These are phyloP conservation scores for Baryphthengus martii DNA, from an alignment of 2,113 vertebrate genomes.

Conservation along the genomic window DNA sequence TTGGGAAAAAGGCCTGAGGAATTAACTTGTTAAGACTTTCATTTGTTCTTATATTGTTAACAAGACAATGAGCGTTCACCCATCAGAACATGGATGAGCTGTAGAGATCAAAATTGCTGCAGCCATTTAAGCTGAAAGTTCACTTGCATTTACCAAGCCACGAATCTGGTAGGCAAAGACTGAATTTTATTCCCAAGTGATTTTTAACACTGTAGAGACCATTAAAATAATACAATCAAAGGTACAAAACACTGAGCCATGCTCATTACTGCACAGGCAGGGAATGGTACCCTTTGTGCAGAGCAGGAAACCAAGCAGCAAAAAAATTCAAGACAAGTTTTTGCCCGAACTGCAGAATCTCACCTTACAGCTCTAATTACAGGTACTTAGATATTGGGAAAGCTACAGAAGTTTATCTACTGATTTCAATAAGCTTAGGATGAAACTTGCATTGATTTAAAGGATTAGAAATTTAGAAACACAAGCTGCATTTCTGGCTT, in stretches of 20 bases:
- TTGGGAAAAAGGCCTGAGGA: neutral
- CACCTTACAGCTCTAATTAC: neutral
- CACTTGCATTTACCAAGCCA: neutral
- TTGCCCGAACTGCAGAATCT: neutral
- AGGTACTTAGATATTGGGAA: neutral
- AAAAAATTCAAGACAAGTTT: neutral
- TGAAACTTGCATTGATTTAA: neutral
- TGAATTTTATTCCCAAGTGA: neutral
- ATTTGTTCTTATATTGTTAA: rapidly evolving
- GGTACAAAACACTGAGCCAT: neutral
- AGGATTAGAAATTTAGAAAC: neutral
- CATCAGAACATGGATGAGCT: neutral
- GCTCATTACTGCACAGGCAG: neutral
- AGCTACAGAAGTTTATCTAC: neutral
- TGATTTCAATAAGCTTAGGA: neutral
- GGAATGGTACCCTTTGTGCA: neutral
- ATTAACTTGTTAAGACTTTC: neutral
- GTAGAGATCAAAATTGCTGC: neutral
- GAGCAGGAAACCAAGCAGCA: neutral
- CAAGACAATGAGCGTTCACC: neutral
- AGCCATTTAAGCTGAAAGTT: neutral
- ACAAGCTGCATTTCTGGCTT: neutral
- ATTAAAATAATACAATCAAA: neutral
- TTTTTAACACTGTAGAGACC: neutral
- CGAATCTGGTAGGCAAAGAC: neutral